These are phyloP conservation scores for Sorex maritimensis DNA, from an alignment of 2,797 vertebrate genomes.

Conservation along the genomic window DNA sequence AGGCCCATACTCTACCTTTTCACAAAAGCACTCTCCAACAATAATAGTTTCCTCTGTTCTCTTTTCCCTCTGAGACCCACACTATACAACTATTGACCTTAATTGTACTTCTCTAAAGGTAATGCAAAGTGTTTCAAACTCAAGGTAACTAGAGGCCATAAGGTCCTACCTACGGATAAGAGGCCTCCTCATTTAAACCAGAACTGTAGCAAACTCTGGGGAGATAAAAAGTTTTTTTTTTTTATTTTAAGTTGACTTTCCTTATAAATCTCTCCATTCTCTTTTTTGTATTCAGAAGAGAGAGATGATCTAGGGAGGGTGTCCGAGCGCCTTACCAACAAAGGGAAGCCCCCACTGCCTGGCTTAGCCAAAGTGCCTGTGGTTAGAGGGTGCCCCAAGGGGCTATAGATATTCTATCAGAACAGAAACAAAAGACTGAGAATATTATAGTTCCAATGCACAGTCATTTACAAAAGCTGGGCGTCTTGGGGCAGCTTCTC, in stretches of 20 bases:
- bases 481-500: background rate
- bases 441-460: background rate
- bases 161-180: background rate
- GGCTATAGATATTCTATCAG: background rate
- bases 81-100: conserved; percentile 35
- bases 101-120: conserved; percentile 63
- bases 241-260: background rate
- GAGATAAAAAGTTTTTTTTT: background rate
- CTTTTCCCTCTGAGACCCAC: background rate
- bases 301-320: background rate
- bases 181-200: background rate
- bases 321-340: background rate
- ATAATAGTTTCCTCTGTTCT: background rate
- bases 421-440: background rate
- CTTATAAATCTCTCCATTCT: background rate
- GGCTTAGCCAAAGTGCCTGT: background rate
- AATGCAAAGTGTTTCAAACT: background rate
- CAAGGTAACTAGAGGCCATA: background rate
- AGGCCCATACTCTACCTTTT: background rate
- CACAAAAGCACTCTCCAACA: background rate
- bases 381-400: background rate
- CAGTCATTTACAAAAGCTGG: background rate
- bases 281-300: conserved; percentile 15
- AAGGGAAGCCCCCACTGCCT: background rate
- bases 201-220: background rate